These are phyloP conservation scores for Drosophila nannoptera DNA, from an alignment of 1,140 invertebrate genomes.

Conservation along the genomic window DNA sequence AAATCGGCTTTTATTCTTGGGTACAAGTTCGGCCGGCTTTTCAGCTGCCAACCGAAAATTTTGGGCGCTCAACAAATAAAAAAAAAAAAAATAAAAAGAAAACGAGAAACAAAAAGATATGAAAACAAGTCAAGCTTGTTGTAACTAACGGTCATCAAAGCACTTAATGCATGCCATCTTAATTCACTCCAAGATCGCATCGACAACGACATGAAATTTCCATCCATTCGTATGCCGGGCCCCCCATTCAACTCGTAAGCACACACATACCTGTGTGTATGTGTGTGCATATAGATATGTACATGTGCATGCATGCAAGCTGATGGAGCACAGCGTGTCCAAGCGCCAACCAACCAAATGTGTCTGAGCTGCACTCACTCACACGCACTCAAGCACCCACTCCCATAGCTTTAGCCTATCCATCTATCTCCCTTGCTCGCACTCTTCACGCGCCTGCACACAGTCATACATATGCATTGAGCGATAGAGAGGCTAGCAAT, in stretches of 20 bases:
- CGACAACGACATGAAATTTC: constrained; percentile 3
- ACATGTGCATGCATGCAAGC: background rate
- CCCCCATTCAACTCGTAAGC: background rate
- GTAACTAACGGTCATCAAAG: constrained; percentile 13
- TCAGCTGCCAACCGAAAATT: constrained; percentile 22
- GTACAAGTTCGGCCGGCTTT: constrained; percentile 12
- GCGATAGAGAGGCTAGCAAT: constrained; percentile 26
- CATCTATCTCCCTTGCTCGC: constrained; percentile 3
- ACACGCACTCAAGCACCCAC: constrained; percentile 6
- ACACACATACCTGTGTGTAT: background rate
- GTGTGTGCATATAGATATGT: constrained; percentile 5
- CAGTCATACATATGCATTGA: background rate
- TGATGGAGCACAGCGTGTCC: background rate
- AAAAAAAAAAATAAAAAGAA: background rate
- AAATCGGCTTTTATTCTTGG: background rate
- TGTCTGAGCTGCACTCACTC: constrained; percentile 33
- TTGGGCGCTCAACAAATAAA: background rate
- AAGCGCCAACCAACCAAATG: constrained; percentile 41
- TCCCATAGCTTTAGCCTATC: constrained; percentile 5
- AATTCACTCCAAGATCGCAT: background rate
- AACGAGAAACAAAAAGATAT: constrained; percentile 2
- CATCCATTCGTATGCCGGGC: background rate
- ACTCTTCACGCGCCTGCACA: background rate
- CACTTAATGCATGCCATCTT: background rate
- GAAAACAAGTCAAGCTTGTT: constrained; percentile 27